Evolutionary conservation across 2,888 invertebrate species (phyloP), one percentile per base, ranked within the genome.

Genomic region (Scaptomyza reducta): DNA sequence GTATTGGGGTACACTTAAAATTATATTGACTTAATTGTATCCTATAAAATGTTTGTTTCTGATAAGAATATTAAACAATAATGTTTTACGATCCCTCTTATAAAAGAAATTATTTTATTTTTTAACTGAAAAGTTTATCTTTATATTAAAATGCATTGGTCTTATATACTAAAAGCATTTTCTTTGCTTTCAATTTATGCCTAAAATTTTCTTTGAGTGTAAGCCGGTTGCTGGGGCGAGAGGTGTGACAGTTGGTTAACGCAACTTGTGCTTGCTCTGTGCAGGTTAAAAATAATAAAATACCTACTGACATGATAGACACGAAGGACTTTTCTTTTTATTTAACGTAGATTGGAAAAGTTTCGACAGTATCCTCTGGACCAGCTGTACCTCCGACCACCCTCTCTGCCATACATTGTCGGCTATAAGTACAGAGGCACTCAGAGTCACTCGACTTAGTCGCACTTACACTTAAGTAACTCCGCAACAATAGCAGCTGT

Each of bases 321-420:
- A 88, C 74, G 86, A 77, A 75, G 82, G 82, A 85, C 79, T 82
- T 82, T 85, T 85, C 84, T 85, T 87, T 88, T 88, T 87, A 88
- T 88, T 88, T 88, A 87, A 85, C 88, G 74, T 80, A 88, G 88
- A 88, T 88, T 88, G 88, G 88, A 88, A 88, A 88, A 88, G 88
- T 88, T 88, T 88, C 84, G 85, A 87, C 85, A 81, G 81, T 74
- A 22, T 33, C 74, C 78, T 67, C 61, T 74, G 70, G 74, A 56
- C 50, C 57, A 47, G 31, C 47, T 60, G 49, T 25, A 2, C 14
- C 7, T 2, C 14, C 22, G 11, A 5, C 38, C 5, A 18, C 25
- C 2, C 6, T 9, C n/a, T 10, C 18, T 13, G 3, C 33, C 33
- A 33, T 3, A 22, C 46, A 44, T 9, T 10, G 10, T 1, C 7